Base-by-base conservation (phyloP, 1,140 invertebrate species). In the Macrostomum lignano region DNA sequence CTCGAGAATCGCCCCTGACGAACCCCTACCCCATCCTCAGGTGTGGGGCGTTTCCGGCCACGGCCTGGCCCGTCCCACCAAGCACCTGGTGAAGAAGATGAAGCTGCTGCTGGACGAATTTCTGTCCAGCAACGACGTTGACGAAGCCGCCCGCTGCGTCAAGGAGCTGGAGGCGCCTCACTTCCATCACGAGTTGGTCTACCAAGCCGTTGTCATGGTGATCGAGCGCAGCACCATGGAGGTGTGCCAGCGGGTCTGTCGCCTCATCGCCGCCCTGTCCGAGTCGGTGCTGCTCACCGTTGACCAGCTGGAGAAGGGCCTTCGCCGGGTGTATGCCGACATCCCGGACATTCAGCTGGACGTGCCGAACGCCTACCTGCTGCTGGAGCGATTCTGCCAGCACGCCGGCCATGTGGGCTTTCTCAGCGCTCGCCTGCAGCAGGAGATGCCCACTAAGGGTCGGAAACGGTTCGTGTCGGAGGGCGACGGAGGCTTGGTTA, bases 21-120 rank as follows among this genome's bases (percentile, higher is more conserved):
- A n/a, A n/a, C n/a, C n/a, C n/a, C n/a, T n/a, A n/a, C n/a, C n/a
- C n/a, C n/a, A n/a, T n/a, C n/a, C n/a, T n/a, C n/a, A n/a, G n/a
- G n/a, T n/a, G n/a, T 86, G 78, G 78, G 78, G 77, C 14, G n/a
- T n/a, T n/a, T n/a, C n/a, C n/a, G 78, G 77, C 3, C 73, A 73
- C 6, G 26, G 26, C 5, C 14, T 14, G 7, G 64, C 72, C 44
- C 64, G 77, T 44, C 78, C 78, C 13, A 78, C 84, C 6, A 77
- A 81, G 51, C 74, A 70, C 37, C 67, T 86, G 20, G 72, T 75
- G 25, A 69, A 73, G 38, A 53, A 56, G 59, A 81, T 84, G 65
- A 68, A 69, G 39, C 58, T 79, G 36, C 61, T 82, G 3, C 62
- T 86, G 30, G 68, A 77, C 46, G 78, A 84, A 57, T 82, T 73